These are phyloP conservation scores for Hypomecis punctinalis DNA, from an alignment of 2,888 invertebrate genomes.

Conservation along the genomic window DNA sequence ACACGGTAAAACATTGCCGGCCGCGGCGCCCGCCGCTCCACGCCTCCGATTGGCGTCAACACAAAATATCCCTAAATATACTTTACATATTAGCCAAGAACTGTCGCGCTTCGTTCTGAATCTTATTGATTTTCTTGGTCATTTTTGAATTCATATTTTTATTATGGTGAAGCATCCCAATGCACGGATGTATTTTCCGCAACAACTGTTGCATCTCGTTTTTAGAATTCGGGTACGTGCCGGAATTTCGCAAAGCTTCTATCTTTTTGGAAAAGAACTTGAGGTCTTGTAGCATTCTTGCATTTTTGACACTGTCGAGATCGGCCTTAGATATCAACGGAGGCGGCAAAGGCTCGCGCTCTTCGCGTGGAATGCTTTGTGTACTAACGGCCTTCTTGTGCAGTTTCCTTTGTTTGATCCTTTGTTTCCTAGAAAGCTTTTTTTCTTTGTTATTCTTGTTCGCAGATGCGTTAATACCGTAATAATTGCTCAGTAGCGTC, in stretches of 20 bases:
- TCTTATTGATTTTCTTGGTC: slow-evolving; percentile 64
- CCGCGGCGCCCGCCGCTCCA: slow-evolving; percentile 45
- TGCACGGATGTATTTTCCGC: slow-evolving; percentile 15
- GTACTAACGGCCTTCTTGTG: slow-evolving; percentile 41
- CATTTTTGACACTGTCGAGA: slow-evolving; percentile 12
- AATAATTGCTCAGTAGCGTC: slow-evolving; percentile 65
- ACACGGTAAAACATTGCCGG: slow-evolving; percentile 50
- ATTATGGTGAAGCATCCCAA: slow-evolving; percentile 45
- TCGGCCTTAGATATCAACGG: not conserved
- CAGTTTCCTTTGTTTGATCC: slow-evolving; percentile 54
- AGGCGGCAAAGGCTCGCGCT: not conserved
- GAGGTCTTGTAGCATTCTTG: slow-evolving; percentile 50
- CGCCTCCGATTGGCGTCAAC: slow-evolving; percentile 53
- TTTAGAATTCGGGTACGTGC: slow-evolving; percentile 24
- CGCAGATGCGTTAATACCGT: slow-evolving; percentile 43
- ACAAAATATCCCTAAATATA: slow-evolving; percentile 54
- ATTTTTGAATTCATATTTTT: slow-evolving; percentile 56
- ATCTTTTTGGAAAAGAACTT: slow-evolving; percentile 58
- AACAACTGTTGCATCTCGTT: not conserved
- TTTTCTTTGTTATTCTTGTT: not conserved
- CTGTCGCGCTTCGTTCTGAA: slow-evolving; percentile 62
- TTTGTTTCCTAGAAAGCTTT: slow-evolving; percentile 47
- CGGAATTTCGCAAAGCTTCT: slow-evolving; percentile 49
- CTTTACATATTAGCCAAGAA: slow-evolving; percentile 71
- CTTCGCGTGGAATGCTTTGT: slow-evolving; percentile 50